Base-by-base conservation (phyloP, 2,797 vertebrate genomes). In the Pipistrellus nathusii region DNA sequence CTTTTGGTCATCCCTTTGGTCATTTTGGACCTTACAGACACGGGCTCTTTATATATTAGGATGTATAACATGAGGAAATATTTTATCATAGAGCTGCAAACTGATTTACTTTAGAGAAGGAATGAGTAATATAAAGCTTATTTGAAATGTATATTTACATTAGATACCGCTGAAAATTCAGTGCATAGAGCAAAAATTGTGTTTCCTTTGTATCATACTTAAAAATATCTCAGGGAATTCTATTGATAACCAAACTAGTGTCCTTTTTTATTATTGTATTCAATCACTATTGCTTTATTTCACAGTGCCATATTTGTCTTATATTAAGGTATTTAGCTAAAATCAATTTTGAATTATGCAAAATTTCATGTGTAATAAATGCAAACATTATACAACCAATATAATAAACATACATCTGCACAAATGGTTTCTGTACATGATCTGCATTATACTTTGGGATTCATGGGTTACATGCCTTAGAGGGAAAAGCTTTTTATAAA, bases 401-500 rank as follows among this genome's bases (percentile, higher is more conserved):
- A 88, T 71, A 95, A 94, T 85, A 86, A 92, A 95, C 11, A 6
- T 8, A n/a, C 38, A 44, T 90, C 23, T 73, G 66, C 78, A 82
- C 73, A 94, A 82, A 94, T 90, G 64, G 62, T 71, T 94, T 95
- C 73, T 96, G n/a, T 82, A 35, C 10, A 12, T 59, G 69, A 62
- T 53, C 27, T 66, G 32, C 25, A 44, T 80, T 84, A 18, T 84
- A 92, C 5, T 8, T 59, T 94, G 59, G 92, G 75, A 94, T 92
- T 92, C 71, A 44, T 53, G 55, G 38, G 32, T 92, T 92, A 88
- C 13, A 51, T 32, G 46, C 57, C 78, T 64, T 71, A n/a, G 64
- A 88, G 48, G 27, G 94, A 96, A 73, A 25, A 76, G n/a, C 18
- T 85, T 93, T 94, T 96, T 76, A 88, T 62, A 93, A 85, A 93